Evolutionary conservation across 2,113 vertebrate species (phyloP).

Genomic region (Danionella cerebrum): DNA sequence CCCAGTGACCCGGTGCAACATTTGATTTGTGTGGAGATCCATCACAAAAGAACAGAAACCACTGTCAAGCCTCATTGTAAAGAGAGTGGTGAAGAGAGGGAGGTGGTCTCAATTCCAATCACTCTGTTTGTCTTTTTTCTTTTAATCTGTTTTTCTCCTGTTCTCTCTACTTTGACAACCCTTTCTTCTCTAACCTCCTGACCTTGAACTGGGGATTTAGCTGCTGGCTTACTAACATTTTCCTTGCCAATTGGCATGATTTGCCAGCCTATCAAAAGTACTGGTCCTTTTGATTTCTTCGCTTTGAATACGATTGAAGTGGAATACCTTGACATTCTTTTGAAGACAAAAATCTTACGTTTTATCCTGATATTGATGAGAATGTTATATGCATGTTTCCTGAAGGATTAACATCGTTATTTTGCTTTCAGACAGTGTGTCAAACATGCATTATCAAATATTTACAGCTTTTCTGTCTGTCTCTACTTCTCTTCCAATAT

Average conservation of each 20-base stretch:
- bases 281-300: too few species aligned
- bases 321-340: too few species aligned
- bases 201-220: conserved; percentile 55
- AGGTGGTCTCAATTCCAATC: conserved; percentile 40
- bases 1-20: conserved; percentile 44
- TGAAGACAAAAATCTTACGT: too few species aligned
- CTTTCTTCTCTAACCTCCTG: not conserved
- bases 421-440: too few species aligned
- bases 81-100: not conserved
- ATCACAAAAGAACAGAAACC: conserved; percentile 51
- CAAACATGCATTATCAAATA: too few species aligned
- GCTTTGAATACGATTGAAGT: too few species aligned
- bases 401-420: too few species aligned
- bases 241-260: conserved; percentile 15
- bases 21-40: conserved; percentile 61
- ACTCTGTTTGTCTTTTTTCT: conserved; percentile 23
- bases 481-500: conserved; percentile 10
- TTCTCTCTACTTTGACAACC: not conserved
- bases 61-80: conserved; percentile 55
- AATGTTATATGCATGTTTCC: too few species aligned
- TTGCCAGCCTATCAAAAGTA: not conserved
- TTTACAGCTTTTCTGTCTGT: not conserved
- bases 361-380: too few species aligned
- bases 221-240: conserved; percentile 43
- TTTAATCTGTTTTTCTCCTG: not conserved